Evolutionary conservation across 1,140 invertebrate genomes (phyloP).

Genomic region (Drosophila saltans): DNA sequence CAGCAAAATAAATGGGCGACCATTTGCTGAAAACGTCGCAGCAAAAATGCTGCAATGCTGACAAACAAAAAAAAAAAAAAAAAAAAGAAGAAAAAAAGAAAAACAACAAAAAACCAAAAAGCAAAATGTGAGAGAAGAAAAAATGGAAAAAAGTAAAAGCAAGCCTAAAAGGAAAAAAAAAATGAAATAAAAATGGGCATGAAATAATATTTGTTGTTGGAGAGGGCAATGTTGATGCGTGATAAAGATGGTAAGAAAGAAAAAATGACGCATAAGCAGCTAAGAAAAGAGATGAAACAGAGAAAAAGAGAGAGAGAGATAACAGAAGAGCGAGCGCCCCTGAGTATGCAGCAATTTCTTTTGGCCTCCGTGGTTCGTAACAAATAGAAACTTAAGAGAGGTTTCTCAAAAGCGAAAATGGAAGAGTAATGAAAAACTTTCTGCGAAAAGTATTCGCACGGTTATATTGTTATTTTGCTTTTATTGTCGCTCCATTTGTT

Average conservation of each 20-base stretch:
- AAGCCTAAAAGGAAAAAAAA: conserved; percentile 23
- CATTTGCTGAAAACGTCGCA: conserved; percentile 57
- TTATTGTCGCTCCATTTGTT: too few species aligned
- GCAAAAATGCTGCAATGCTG: conserved; percentile 75
- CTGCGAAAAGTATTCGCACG: too few species aligned
- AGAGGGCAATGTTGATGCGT: conserved; percentile 35
- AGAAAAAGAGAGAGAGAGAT: conserved; percentile 16
- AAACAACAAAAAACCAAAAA: conserved; percentile 44
- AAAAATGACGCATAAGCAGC: conserved; percentile 61
- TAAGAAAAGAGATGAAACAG: conserved; percentile 26
- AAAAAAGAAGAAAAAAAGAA: conserved; percentile 7
- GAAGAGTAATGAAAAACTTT: too few species aligned
- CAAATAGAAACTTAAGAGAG: conserved; percentile 44
- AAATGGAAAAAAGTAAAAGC: conserved; percentile 24
- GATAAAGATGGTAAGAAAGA: conserved; percentile 69
- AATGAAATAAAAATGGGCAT: conserved; percentile 55
- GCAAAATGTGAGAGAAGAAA: conserved; percentile 21
- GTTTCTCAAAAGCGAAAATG: too few species aligned
- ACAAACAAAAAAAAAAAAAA: conserved; percentile 48
- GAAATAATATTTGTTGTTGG: conserved; percentile 54
- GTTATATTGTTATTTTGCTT: too few species aligned
- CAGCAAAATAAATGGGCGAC: conserved; percentile 51
- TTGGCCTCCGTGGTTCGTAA: conserved; percentile 49
- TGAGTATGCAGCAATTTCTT: conserved; percentile 53
- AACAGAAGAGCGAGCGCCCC: conserved; percentile 22